Evolutionary conservation across 2,113 vertebrate species (phyloP).

Genomic region (Odontophorus gujanensis): DNA sequence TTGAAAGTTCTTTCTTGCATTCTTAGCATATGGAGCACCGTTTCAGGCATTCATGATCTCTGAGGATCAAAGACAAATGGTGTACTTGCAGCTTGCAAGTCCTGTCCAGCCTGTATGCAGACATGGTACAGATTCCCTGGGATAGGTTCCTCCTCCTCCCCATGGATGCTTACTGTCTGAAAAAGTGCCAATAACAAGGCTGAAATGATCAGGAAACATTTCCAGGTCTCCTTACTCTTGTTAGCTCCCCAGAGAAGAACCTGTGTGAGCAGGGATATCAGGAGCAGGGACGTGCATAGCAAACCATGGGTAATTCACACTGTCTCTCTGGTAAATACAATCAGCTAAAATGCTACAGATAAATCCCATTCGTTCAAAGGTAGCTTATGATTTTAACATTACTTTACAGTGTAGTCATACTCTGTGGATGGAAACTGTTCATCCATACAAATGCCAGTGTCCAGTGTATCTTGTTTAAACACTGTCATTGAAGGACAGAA

Average conservation of each 20-base stretch:
- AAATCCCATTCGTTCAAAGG: not conserved
- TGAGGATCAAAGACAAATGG: not conserved
- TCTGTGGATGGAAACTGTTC: not conserved
- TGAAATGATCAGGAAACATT: not conserved
- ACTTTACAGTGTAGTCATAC: not conserved
- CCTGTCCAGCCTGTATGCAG: fast-evolving
- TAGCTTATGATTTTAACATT: not conserved
- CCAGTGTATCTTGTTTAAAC: not conserved
- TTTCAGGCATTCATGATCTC: not conserved
- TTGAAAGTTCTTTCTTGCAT: not conserved
- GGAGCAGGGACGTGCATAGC: fast-evolving
- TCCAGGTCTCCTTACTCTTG: not conserved
- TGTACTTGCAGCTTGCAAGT: fast-evolving
- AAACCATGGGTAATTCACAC: not conserved
- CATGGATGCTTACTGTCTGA: not conserved
- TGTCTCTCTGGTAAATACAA: not conserved
- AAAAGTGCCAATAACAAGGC: not conserved
- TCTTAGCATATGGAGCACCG: not conserved
- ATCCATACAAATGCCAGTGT: not conserved
- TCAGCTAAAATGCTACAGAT: not conserved
- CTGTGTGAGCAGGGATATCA: not conserved
- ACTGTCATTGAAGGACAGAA: not conserved
- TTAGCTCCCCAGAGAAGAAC: not conserved
- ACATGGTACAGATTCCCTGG: fast-evolving
- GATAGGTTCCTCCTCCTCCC: not conserved